These are phyloP conservation scores for Rhyacophila brunnea DNA, from an alignment of 1,140 invertebrate species.

Conservation along the genomic window DNA sequence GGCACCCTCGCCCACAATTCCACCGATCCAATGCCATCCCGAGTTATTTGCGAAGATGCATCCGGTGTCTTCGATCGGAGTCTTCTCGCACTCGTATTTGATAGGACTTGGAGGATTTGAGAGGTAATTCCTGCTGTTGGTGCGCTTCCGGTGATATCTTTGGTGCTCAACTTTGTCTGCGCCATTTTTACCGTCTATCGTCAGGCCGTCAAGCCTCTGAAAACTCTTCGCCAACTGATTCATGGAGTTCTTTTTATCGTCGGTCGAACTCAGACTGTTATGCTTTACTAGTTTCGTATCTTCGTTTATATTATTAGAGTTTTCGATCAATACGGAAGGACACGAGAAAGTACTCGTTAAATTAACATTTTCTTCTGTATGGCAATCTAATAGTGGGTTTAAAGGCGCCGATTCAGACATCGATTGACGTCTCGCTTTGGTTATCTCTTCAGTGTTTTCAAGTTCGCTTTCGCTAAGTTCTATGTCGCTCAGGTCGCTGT, in stretches of 20 bases:
- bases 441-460: slow-evolving; percentile 57
- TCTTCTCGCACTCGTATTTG: slow-evolving; percentile 39
- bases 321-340: slow-evolving; percentile 25
- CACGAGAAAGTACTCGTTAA: slow-evolving; percentile 18
- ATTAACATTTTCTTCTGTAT: neutral
- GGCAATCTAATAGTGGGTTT: slow-evolving; percentile 43
- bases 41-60: slow-evolving; percentile 61
- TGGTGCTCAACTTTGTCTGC: slow-evolving; percentile 17
- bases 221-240: slow-evolving; percentile 6
- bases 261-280: neutral
- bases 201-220: slow-evolving; percentile 11
- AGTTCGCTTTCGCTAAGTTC: slow-evolving; percentile 60
- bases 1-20: slow-evolving; percentile 63
- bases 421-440: slow-evolving; percentile 48
- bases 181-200: neutral
- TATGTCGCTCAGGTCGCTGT: slow-evolving; percentile 61
- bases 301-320: neutral
- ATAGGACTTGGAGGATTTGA: slow-evolving; percentile 38
- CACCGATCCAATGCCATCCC: slow-evolving; percentile 81
- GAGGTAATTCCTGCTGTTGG: slow-evolving; percentile 13
- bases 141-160: slow-evolving; percentile 10
- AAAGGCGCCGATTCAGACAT: slow-evolving; percentile 41
- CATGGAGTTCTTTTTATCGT: neutral
- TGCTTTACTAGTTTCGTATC: neutral
- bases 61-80: slow-evolving; percentile 47